Evolutionary conservation across 2,113 vertebrate genomes (phyloP).

Genomic region (Argyrosomus japonicus): DNA sequence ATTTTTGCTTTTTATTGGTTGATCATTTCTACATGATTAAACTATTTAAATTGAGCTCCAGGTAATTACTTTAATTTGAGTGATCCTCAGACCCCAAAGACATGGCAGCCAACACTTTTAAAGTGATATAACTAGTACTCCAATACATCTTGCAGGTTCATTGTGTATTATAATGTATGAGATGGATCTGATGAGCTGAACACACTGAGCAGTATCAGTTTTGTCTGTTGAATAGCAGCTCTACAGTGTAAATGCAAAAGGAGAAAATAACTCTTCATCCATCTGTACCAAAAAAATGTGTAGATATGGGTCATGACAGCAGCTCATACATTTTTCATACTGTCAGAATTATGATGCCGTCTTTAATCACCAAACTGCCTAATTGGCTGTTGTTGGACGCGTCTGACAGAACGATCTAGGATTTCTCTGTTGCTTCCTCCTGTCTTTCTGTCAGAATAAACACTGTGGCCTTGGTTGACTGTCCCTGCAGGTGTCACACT

Average conservation of each 20-base stretch:
- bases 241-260: background rate
- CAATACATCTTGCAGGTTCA: background rate
- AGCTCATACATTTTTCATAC: background rate
- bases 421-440: background rate
- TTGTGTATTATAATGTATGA: background rate
- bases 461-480: background rate
- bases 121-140: background rate
- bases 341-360: background rate
- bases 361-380: background rate
- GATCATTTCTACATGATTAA: background rate
- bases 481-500: constrained; percentile 54
- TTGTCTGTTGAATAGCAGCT: background rate
- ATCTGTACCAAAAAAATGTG: background rate
- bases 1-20: background rate
- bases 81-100: background rate
- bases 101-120: background rate
- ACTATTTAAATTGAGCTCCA: background rate
- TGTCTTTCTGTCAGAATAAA: background rate
- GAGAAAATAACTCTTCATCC: background rate
- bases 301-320: background rate
- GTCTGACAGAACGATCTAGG: background rate
- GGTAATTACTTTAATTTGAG: background rate
- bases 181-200: no score
- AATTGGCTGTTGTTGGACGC: background rate
- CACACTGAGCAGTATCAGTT: no score